Percentiles rank a stretch among this genome's conserved stretches.
Evolutionary conservation across 2,113 vertebrate genomes (phyloP).

Genomic region (Sprattus sprattus): DNA sequence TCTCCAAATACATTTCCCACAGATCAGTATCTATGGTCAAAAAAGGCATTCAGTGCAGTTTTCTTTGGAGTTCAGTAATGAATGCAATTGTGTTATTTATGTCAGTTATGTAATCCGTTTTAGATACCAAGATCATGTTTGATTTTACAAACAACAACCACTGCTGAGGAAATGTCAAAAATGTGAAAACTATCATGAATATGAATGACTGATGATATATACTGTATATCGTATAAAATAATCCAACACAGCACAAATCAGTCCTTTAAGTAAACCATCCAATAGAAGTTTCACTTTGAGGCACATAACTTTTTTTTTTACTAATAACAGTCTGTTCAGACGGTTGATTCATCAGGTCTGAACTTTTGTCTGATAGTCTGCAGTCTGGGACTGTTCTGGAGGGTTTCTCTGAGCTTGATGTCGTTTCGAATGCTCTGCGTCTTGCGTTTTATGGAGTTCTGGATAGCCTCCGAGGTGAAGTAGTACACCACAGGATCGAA

Average conservation of each 20-base stretch:
- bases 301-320: background rate
- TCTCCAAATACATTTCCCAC: background rate
- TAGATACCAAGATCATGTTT: background rate
- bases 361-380: constrained; percentile 72
- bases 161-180: background rate
- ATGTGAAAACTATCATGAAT: background rate
- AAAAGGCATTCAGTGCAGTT: background rate
- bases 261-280: background rate
- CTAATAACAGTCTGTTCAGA: constrained; percentile 51
- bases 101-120: background rate
- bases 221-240: background rate
- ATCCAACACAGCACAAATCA: background rate
- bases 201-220: no score
- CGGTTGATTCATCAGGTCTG: constrained; percentile 74
- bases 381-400: constrained; percentile 65
- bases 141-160: background rate
- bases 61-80: background rate
- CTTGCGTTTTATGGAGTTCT: constrained; percentile 81
- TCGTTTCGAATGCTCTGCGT: constrained; percentile 60
- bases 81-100: background rate
- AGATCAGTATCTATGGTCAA: background rate
- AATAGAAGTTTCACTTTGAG: background rate
- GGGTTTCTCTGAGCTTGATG: constrained; percentile 59
- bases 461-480: constrained; percentile 84
- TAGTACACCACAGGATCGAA: constrained; percentile 86